Evolutionary conservation across 2,888 invertebrate genomes (phyloP).

Genomic region (Cordilura impudica): DNA sequence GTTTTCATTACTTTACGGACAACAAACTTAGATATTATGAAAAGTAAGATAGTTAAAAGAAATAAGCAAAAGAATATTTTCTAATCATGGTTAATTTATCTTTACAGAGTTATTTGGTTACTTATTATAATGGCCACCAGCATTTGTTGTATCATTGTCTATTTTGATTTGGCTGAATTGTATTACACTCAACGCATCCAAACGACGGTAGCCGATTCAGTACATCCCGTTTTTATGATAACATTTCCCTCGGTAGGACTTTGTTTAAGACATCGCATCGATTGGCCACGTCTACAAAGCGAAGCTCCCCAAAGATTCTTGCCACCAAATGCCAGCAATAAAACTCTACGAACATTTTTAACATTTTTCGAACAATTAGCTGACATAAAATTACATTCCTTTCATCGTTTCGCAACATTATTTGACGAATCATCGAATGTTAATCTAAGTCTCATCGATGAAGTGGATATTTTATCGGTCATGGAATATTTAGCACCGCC

Average conservation of each 20-base stretch:
- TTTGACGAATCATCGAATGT: constrained; percentile 63
- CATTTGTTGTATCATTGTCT: constrained; percentile 68
- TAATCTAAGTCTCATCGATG: constrained; percentile 67
- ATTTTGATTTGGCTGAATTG: constrained; percentile 68
- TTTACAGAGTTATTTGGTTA: constrained; percentile 70
- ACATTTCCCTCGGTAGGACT: constrained; percentile 74
- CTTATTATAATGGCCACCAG: constrained; percentile 69
- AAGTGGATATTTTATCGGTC: constrained; percentile 69
- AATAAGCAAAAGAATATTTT: background rate
- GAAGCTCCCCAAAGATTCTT: constrained; percentile 69
- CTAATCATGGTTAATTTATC: background rate
- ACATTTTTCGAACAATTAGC: constrained; percentile 67
- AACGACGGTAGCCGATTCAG: constrained; percentile 73
- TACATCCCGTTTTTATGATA: constrained; percentile 70
- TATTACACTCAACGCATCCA: constrained; percentile 69
- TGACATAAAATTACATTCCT: constrained; percentile 65
- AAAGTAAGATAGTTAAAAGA: constrained; percentile 65
- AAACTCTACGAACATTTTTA: constrained; percentile 66
- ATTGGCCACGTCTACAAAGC: constrained; percentile 68
- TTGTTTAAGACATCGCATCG: constrained; percentile 72
- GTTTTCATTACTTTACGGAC: constrained; percentile 72
- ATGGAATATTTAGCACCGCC: constrained; percentile 64
- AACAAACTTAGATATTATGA: constrained; percentile 70
- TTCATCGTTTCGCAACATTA: constrained; percentile 61
- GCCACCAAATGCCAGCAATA: constrained; percentile 66